Conservation (phyloP, 2,888 invertebrate genomes). For the Dicycla oo region DNA sequence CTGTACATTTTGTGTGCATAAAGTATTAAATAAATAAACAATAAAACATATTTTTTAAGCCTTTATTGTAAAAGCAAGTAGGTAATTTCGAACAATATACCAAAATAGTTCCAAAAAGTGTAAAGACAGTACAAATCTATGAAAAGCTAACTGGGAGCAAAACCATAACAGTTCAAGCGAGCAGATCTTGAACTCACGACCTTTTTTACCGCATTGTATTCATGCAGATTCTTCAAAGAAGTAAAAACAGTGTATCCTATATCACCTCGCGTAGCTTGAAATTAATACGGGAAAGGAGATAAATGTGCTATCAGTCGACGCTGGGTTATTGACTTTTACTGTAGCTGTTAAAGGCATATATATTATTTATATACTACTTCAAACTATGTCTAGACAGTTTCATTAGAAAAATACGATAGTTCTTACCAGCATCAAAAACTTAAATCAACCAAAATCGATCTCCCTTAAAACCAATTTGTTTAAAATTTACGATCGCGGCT, state of each 20-base stretch:
- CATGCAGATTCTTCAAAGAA: slow-evolving; percentile 41
- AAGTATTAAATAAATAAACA: too few relatives aligned
- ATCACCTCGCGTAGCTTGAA: background rate
- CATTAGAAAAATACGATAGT: slow-evolving; percentile 14
- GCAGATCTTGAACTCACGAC: slow-evolving; percentile 2
- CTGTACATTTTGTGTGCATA: too few relatives aligned
- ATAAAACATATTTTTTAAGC: background rate
- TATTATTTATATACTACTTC: background rate
- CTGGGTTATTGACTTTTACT: background rate
- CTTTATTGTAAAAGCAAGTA: background rate
- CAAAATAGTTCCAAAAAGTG: background rate
- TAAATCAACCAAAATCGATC: slow-evolving; percentile 60
- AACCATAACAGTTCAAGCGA: background rate
- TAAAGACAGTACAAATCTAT: background rate
- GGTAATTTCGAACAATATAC: background rate
- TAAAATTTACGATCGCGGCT: slow-evolving; percentile 83
- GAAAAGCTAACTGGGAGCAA: slow-evolving; percentile 1
- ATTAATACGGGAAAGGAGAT: background rate
- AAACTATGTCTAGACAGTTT: slow-evolving; percentile 41
- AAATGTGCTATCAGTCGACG: background rate
- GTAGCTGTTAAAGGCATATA: background rate
- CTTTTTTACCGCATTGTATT: slow-evolving; percentile 32
- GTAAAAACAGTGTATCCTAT: slow-evolving; percentile 19
- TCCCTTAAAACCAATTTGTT: slow-evolving; percentile 86
- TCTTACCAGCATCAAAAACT: slow-evolving; percentile 22